A percentile compares a stretch with the other conserved stretches of the same genome.
Conservation (phyloP, 2,888 invertebrate genomes). For the Tenthredo distinguenda region DNA sequence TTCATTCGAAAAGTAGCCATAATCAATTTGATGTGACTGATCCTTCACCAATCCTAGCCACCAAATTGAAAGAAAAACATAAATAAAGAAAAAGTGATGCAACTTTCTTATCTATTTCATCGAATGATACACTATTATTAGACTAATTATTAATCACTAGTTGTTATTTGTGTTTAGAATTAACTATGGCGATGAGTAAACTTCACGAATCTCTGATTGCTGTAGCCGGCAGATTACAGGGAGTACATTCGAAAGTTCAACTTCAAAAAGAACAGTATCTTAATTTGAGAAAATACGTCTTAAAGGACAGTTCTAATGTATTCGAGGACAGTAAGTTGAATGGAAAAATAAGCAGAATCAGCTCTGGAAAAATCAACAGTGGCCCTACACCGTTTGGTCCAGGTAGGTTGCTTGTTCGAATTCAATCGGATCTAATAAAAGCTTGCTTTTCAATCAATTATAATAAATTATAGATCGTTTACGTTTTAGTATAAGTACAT, state of each 20-base stretch:
- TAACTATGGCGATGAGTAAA: slow-evolving; percentile 88
- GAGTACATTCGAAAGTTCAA: slow-evolving; percentile 89
- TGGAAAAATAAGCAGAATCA: slow-evolving; percentile 67
- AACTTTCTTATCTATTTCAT: too few relatives aligned
- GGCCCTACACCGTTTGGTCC: slow-evolving; percentile 83
- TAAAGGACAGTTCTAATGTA: slow-evolving; percentile 88
- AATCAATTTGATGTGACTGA: too few relatives aligned
- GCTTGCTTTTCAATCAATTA: not conserved
- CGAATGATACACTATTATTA: not conserved
- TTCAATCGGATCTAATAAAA: not conserved
- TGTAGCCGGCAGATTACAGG: slow-evolving; percentile 91
- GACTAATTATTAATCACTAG: not conserved
- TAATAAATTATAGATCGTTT: not conserved
- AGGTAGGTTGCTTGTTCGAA: slow-evolving; percentile 64
- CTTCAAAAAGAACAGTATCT: slow-evolving; percentile 91
- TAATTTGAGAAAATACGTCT: slow-evolving; percentile 88
- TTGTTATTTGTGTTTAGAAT: slow-evolving; percentile 79
- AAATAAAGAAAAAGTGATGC: too few relatives aligned
- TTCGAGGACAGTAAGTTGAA: slow-evolving; percentile 81
- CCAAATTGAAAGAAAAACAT: too few relatives aligned
- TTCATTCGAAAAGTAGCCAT: too few relatives aligned
- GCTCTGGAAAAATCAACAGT: slow-evolving; percentile 78
- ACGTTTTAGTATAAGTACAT: not conserved
- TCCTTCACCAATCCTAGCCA: too few relatives aligned
- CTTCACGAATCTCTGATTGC: slow-evolving; percentile 93